Conservation (phyloP, 2,797 vertebrate genomes). For the Lateolabrax maculatus region DNA sequence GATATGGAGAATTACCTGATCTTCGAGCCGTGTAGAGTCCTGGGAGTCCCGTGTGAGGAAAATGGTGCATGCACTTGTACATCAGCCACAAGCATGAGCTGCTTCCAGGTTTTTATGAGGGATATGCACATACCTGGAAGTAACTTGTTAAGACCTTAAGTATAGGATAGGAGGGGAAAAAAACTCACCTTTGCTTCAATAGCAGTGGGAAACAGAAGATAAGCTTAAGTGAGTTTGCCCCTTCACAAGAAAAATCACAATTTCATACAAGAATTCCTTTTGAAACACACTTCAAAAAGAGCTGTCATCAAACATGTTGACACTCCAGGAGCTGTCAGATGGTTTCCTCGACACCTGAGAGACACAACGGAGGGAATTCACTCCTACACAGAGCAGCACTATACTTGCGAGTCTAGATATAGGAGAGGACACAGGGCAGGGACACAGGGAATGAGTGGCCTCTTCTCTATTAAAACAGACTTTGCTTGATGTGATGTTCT, state of each 20-base stretch:
- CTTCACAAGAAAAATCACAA: conserved; percentile 25
- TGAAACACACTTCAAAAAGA: conserved; percentile 32
- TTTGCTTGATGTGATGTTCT: not conserved
- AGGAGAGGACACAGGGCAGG: not conserved
- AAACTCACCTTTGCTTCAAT: conserved; percentile 28
- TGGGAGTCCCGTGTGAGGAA: not conserved
- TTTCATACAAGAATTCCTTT: conserved; percentile 20
- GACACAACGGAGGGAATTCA: not conserved
- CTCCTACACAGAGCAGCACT: not conserved
- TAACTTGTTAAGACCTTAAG: not conserved
- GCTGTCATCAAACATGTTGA: not conserved
- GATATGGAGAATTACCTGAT: conserved; percentile 10
- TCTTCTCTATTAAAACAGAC: conserved; percentile 11
- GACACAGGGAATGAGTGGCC: not conserved
- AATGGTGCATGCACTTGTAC: not conserved
- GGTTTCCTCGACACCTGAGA: conserved; percentile 6
- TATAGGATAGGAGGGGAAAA: not conserved
- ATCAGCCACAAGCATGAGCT: not conserved
- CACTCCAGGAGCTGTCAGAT: conserved; percentile 17
- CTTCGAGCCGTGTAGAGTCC: not conserved
- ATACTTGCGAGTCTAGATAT: not conserved
- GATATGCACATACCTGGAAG: not conserved
- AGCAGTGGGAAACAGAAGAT: conserved; percentile 23
- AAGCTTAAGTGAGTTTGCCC: conserved; percentile 34
- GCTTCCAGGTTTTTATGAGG: conserved; percentile 7